phyloP scores from a whole-genome alignment of 1,140 invertebrate genomes.

The Atta colombica region DNA sequence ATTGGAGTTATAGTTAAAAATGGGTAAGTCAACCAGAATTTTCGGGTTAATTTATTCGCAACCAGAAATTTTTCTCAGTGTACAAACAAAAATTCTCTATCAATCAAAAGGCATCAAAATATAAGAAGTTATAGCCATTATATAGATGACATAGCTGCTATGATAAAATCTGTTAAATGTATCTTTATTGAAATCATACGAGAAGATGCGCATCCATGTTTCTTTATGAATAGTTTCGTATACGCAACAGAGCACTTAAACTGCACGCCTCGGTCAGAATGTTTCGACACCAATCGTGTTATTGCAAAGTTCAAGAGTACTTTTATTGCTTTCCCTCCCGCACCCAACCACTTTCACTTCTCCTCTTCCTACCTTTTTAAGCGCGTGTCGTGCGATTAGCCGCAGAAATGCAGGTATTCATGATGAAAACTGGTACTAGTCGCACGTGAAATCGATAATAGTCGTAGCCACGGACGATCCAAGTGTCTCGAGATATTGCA shows the following conservation, averaged over 20 bases:
- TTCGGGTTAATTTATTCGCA: too few species aligned
- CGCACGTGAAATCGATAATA: constrained; percentile 66
- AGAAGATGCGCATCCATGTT: background rate
- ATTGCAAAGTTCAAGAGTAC: constrained; percentile 61
- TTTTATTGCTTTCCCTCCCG: constrained; percentile 60
- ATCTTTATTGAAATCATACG: background rate
- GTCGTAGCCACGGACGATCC: constrained; percentile 19
- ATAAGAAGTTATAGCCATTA: background rate
- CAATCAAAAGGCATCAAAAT: background rate
- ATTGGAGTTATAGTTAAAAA: too few species aligned
- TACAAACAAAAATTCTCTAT: background rate
- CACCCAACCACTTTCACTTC: constrained; percentile 62
- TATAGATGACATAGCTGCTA: background rate
- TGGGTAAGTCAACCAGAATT: too few species aligned
- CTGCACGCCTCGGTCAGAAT: constrained; percentile 12
- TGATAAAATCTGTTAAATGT: background rate
- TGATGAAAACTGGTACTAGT: constrained; percentile 62
- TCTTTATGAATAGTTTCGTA: background rate
- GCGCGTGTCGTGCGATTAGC: constrained; percentile 42
- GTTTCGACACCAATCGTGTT: constrained; percentile 43
- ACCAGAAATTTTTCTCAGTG: too few species aligned
- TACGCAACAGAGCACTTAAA: constrained; percentile 11
- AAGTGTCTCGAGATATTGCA: constrained; percentile 63
- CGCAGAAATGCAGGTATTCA: constrained; percentile 57
- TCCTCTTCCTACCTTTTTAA: constrained; percentile 58